Conservation (phyloP, 2,113 vertebrate species). For the Gobio gobio region DNA sequence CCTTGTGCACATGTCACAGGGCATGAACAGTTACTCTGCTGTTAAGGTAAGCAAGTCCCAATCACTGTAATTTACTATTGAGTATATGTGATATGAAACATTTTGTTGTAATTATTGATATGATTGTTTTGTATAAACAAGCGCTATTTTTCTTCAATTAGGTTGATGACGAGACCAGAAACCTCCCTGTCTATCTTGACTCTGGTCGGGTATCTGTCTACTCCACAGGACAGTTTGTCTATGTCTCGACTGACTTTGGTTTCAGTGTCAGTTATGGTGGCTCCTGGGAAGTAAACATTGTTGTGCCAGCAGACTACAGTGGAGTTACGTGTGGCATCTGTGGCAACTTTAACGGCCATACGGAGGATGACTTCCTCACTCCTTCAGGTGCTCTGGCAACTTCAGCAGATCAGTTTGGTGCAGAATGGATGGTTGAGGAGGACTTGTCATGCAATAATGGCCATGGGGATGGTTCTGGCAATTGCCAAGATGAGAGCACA, state of each 20-base stretch:
- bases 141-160: conserved; percentile 2
- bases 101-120: neutral
- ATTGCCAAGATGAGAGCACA: conserved; percentile 48
- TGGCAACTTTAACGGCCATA: conserved; percentile 71
- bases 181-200: conserved; percentile 62
- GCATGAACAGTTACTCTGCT: neutral
- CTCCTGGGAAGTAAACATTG: conserved; percentile 55
- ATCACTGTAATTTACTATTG: neutral
- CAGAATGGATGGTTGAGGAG: conserved; percentile 60
- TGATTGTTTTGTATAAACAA: neutral
- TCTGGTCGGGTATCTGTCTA: conserved; percentile 56
- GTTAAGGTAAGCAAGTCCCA: conserved; percentile 58
- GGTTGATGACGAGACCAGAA: conserved; percentile 63
- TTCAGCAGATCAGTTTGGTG: conserved; percentile 53
- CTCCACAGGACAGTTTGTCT: conserved; percentile 50
- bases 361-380: conserved; percentile 63
- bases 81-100: neutral
- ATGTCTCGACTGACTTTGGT: conserved; percentile 62
- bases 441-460: conserved; percentile 57
- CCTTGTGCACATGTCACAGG: conserved; percentile 55
- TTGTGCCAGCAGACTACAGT: conserved; percentile 60
- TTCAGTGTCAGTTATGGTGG: conserved; percentile 66
- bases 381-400: conserved; percentile 51
- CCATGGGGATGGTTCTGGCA: conserved; percentile 50
- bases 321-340: conserved; percentile 68